phyloP scores from a whole-genome alignment of 2,113 vertebrate species.

The Amazona vittata region DNA sequence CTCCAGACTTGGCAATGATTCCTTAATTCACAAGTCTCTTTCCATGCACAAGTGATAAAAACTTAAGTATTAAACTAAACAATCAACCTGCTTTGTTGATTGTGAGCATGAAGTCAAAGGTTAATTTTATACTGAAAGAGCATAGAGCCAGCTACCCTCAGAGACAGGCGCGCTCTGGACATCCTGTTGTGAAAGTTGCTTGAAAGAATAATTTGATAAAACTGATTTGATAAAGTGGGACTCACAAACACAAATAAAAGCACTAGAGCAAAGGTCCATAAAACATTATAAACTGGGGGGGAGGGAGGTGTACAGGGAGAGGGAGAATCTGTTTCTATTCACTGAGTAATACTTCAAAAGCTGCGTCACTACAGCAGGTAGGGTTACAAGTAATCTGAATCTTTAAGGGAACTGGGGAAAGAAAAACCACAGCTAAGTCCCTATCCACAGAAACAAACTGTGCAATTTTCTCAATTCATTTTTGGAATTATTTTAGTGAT shows the following conservation, averaged over 20 bases:
- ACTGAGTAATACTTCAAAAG: background rate
- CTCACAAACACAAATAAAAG: background rate
- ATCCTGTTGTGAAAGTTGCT: constrained; percentile 8
- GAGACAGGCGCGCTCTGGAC: background rate
- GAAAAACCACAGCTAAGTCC: background rate
- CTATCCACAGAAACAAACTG: background rate
- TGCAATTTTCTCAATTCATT: background rate
- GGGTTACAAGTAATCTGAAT: background rate
- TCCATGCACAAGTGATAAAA: background rate
- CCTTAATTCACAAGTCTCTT: background rate
- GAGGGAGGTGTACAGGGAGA: background rate
- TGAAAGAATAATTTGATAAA: background rate
- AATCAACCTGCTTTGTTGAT: background rate
- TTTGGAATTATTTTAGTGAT: background rate
- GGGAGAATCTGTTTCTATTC: background rate
- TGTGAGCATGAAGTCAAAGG: background rate
- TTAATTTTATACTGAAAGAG: constrained; percentile 8
- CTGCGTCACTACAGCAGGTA: background rate
- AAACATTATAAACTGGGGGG: background rate
- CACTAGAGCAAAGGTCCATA: background rate
- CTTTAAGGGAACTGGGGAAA: background rate
- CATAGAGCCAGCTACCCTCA: background rate
- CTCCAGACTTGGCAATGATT: background rate
- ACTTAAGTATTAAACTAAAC: background rate
- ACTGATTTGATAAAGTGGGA: background rate